Base-by-base conservation (phyloP, 2,797 vertebrate species). In the Molossus alvarezi region DNA sequence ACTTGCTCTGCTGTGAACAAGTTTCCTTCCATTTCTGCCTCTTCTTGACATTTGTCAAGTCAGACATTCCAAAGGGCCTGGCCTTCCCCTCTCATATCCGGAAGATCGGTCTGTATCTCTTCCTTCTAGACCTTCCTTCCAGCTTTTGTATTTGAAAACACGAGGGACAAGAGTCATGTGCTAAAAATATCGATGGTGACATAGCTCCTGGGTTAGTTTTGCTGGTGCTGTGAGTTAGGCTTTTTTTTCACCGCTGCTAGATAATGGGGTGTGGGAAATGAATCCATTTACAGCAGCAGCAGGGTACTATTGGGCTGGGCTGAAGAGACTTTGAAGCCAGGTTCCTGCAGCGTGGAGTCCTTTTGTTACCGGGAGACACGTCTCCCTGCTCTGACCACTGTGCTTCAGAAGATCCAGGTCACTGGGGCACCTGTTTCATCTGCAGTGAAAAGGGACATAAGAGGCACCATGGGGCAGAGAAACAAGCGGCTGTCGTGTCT, bases 401-500 rank as follows among this genome's bases (percentile, higher is more conserved):
- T 15, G 11, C 37, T 48, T 37, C 48, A 33, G 73, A 69, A 25
- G 33, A 53, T 13, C 33, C 5, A 15, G 58, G 10, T n/a, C 15
- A 62, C 51, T 27, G 37, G 33, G 69, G 53, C 27, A 33, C 23
- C 51, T 69, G n/a, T 69, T 65, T 37, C 21, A 9, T 48, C 21
- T n/a, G 1, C 20, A 29, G 37, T 18, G 14, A 60, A 71, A 23
- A 87, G 57, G 67, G 14, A 67, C 37, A 4, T 9, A 5, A 69
- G 20, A 13, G 88, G 41, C 76, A 15, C 57, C 0, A 0, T 5
- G 45, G 15, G 21, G n/a, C 8, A 45, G 80, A 58, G 17, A 14
- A 33, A n/a, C 29, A 69, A 72, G n/a, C 0, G 21, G 13, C 14
- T 9, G 23, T 20, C 0, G 0, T 0, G 0, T 41, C 37, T 29